phyloP scores from a whole-genome alignment of 2,113 vertebrate genomes.

The Cercocebus atys region DNA sequence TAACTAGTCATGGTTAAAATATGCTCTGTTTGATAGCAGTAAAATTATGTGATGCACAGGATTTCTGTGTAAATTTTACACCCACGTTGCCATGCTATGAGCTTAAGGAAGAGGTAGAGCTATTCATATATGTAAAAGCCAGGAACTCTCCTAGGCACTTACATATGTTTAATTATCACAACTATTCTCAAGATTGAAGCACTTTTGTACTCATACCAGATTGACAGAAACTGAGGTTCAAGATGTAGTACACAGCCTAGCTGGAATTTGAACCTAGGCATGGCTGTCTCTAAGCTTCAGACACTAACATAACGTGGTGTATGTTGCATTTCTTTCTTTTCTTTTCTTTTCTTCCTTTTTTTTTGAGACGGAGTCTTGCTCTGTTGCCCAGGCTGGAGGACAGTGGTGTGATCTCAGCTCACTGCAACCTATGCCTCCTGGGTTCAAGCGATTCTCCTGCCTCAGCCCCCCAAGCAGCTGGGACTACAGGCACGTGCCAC shows the following conservation, averaged over 20 bases:
- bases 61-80: background rate
- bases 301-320: fast-evolving
- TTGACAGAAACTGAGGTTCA: no score
- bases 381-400: no score
- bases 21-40: background rate
- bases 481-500: no score
- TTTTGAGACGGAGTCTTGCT: no score
- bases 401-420: no score
- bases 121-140: background rate
- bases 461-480: no score
- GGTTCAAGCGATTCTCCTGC: no score
- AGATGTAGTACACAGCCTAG: fast-evolving
- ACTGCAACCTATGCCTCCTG: no score
- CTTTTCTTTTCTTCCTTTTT: no score
- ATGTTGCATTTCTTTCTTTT: background rate
- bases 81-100: background rate
- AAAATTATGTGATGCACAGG: background rate
- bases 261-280: no score
- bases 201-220: background rate
- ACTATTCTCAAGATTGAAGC: background rate
- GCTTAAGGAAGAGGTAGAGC: background rate
- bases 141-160: no score
- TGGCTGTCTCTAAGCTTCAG: background rate
- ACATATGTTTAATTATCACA: background rate
- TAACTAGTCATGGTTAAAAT: no score